phyloP scores from a whole-genome alignment of 2,888 invertebrate species.

The Philereme vetulata region DNA sequence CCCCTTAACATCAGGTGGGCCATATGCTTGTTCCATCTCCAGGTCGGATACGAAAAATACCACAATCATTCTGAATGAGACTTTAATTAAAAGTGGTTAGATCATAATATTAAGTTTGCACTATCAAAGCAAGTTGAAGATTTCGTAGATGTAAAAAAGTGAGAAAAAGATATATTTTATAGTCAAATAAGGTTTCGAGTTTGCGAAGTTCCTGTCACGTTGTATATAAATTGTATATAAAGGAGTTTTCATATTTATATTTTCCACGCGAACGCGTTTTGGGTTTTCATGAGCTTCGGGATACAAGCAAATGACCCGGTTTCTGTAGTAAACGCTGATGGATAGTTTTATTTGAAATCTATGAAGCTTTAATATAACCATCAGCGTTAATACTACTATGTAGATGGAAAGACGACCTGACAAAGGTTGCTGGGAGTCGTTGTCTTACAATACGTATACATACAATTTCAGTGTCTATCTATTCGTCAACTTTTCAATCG shows the following conservation, averaged over 20 bases:
- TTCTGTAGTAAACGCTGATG: neutral
- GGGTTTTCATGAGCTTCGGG: slow-evolving; percentile 3
- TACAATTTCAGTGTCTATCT: too few species aligned
- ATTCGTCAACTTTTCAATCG: too few species aligned
- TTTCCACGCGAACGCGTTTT: slow-evolving; percentile 45
- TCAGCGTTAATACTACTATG: too few species aligned
- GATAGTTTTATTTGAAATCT: neutral
- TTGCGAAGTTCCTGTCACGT: slow-evolving; percentile 37
- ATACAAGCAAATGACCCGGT: slow-evolving; percentile 4
- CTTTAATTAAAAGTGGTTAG: too few species aligned
- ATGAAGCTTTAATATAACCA: neutral
- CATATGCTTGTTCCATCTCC: too few species aligned
- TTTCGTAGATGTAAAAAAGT: slow-evolving; percentile 25
- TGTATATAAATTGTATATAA: slow-evolving; percentile 47
- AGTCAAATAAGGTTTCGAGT: slow-evolving; percentile 52
- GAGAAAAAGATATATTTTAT: slow-evolving; percentile 58
- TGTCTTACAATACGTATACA: too few species aligned
- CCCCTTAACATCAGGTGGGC: too few species aligned
- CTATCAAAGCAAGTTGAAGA: neutral
- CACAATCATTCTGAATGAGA: too few species aligned
- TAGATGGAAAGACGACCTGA: too few species aligned
- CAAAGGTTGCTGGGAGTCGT: too few species aligned
- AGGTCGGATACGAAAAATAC: too few species aligned
- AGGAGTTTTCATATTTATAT: slow-evolving; percentile 49
- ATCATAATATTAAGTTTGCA: slow-evolving; percentile 52